A percentile compares a stretch with the other conserved stretches of the same genome.
phyloP scores from a whole-genome alignment of 2,797 vertebrate species.

The Urosaurus nigricauda region DNA sequence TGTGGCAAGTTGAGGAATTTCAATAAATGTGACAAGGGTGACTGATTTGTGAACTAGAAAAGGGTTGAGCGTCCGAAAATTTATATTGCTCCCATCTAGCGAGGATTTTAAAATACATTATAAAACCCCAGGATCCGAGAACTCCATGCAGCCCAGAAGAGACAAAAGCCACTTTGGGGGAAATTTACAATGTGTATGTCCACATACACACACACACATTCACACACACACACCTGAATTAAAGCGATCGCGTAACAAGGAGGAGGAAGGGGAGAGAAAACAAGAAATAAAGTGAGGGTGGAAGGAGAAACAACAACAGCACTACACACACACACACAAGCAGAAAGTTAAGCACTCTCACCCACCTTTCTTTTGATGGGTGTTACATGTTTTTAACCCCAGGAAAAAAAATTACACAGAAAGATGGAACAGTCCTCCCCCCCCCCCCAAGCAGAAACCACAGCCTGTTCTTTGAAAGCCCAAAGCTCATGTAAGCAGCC shows the following conservation, averaged over 20 bases:
- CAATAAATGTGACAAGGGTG: slow-evolving; percentile 89
- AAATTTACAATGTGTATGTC: slow-evolving; percentile 73
- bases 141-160: slow-evolving; percentile 71
- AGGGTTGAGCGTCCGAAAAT: slow-evolving; percentile 85
- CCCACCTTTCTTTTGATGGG: slow-evolving; percentile 77
- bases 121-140: slow-evolving; percentile 65
- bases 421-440: slow-evolving; percentile 65
- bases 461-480: slow-evolving; percentile 68
- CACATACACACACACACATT: background rate
- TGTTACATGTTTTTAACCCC: slow-evolving; percentile 66
- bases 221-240: slow-evolving; percentile 72
- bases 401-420: slow-evolving; percentile 50
- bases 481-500: slow-evolving; percentile 54
- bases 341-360: slow-evolving; percentile 75
- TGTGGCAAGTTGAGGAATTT: slow-evolving; percentile 86
- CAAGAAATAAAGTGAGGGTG: slow-evolving; percentile 25
- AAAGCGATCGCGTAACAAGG: slow-evolving; percentile 57
- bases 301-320: slow-evolving; percentile 36
- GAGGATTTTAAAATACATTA: slow-evolving; percentile 75
- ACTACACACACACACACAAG: slow-evolving; percentile 40
- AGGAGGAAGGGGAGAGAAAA: slow-evolving; percentile 43
- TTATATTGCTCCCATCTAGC: slow-evolving; percentile 81
- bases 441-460: slow-evolving; percentile 67
- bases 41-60: slow-evolving; percentile 88
- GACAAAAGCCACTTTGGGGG: slow-evolving; percentile 73